Conservation (phyloP, 2,888 invertebrate species). For the Norana najaformis region DNA sequence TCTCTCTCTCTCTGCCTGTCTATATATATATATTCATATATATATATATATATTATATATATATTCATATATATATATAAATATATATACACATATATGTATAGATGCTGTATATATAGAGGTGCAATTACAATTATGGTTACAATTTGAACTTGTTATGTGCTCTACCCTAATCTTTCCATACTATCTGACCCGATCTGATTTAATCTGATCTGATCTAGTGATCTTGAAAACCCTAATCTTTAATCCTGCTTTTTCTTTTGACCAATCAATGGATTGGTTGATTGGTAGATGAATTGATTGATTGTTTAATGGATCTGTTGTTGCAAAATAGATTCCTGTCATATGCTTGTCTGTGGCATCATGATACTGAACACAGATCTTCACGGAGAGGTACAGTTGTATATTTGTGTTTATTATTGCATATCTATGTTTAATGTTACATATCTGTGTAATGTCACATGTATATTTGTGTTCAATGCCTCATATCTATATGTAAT, state of each 20-base stretch:
- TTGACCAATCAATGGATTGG: neutral
- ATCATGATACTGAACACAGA: slow-evolving; percentile 98
- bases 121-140: too few species aligned
- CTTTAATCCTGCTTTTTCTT: neutral
- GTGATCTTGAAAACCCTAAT: neutral
- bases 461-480: neutral
- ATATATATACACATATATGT: too few species aligned
- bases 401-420: neutral
- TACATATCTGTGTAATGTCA: neutral
- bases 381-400: slow-evolving; percentile 73
- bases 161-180: neutral
- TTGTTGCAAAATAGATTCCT: slow-evolving; percentile 73
- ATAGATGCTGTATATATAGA: too few species aligned
- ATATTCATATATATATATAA: too few species aligned
- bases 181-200: neutral
- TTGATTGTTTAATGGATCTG: neutral
- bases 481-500: neutral
- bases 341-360: slow-evolving; percentile 96
- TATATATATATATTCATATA: too few species aligned
- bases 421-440: neutral
- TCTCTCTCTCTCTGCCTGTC: too few species aligned
- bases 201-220: neutral
- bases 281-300: neutral
- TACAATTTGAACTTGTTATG: too few species aligned
- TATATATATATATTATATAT: too few species aligned